A percentile compares a stretch with the other conserved stretches of the same genome.
These are phyloP conservation scores for Heliconius ismenius DNA, from an alignment of 2,888 invertebrate genomes.

Conservation along the genomic window DNA sequence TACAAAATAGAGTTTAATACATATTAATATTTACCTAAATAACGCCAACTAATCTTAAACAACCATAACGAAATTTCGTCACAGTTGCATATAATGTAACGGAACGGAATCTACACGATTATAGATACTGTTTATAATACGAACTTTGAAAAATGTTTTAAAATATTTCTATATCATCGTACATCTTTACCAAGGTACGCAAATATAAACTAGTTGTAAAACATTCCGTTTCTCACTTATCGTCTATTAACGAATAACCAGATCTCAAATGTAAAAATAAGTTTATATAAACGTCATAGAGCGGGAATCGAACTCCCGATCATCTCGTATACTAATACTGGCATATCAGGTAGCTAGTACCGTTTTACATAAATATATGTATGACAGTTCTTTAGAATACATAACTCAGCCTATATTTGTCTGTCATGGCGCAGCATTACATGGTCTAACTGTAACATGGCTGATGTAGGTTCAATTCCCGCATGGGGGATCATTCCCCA, in stretches of 20 bases:
- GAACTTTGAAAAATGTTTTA: background rate
- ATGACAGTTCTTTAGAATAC: background rate
- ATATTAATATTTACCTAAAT: background rate
- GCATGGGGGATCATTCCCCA: background rate
- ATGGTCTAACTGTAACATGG: background rate
- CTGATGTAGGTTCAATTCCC: background rate
- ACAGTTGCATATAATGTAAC: conserved; percentile 4
- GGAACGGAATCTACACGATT: conserved; percentile 6
- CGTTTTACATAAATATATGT: no score
- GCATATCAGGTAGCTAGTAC: no score
- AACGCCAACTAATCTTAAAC: background rate
- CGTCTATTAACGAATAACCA: no score
- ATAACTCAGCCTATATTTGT: background rate
- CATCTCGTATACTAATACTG: no score
- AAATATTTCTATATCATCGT: background rate
- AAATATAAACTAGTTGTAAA: background rate
- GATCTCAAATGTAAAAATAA: no score
- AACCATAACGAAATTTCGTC: background rate
- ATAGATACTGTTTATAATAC: background rate
- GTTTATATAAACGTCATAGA: no score
- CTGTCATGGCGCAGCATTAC: background rate
- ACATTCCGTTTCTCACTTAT: background rate
- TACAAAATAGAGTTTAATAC: background rate
- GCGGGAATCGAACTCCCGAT: no score
- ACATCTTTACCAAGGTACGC: background rate